Evolutionary conservation across 2,888 invertebrate species (phyloP), one percentile per base, ranked within the genome.

Genomic region (Caenorhabditis doughertyi): DNA sequence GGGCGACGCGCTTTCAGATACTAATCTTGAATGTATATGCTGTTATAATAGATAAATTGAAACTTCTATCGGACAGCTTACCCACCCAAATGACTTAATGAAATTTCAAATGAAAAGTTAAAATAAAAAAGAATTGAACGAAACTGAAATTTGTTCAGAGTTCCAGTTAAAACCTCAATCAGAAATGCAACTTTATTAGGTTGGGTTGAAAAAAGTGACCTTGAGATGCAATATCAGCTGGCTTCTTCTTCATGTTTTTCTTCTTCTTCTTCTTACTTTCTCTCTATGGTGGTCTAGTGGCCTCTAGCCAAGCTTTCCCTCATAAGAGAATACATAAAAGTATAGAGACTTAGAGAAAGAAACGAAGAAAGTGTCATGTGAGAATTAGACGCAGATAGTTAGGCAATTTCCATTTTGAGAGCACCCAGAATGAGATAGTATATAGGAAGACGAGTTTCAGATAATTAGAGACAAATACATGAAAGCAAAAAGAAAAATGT

Each of bases 301-400:
- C 53, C 53, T 53, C 68, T 62, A 65, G 65, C 35, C 65, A 49
- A 51, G 65, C 65, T 60, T 56, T 68, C 65, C 68, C 47, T 65
- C 47, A 56, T n/a, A 60, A 42, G 39, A 68, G 42, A 32, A 42
- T 92, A 27, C 91, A 72, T 84, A 90, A 89, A 51, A 84, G 90
- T 13, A 89, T 53, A 67, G 67, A 56, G 67, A 64, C 42, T 47
- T 27, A 58, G 73, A 77, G 42, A 65, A 42, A 42, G 32, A 73
- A 11, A 53, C 21, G 13, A 35, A 64, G 42, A 62, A 29, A 62
- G 72, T 64, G 64, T 44, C 55, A 53, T 44, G 56, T 51, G 65
- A 51, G 55, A 25, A 9, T 21, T 18, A 76, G 49, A 67, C 65
- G 67, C 51, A 76, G 67, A 53, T 39, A 39, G 9, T 5, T 5